Conservation (phyloP, 1,140 invertebrate species). For the Phymastichus coffea region DNA sequence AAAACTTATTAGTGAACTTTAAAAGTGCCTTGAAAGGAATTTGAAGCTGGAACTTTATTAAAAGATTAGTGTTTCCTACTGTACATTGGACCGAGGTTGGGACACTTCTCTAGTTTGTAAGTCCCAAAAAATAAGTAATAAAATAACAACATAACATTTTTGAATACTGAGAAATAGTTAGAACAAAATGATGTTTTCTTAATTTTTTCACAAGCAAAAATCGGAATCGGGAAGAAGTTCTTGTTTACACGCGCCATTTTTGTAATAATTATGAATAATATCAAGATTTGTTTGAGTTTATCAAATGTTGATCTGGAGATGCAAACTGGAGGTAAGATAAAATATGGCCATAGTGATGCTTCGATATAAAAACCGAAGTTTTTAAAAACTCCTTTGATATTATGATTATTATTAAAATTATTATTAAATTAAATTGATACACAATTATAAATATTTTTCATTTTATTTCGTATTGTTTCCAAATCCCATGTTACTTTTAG, state of each 20-base stretch:
- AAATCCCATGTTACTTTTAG: too few species aligned
- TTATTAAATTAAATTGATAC: constrained; percentile 30
- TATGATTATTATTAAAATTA: constrained; percentile 9
- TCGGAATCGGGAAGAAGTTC: background rate
- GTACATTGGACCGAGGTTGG: constrained; percentile 44
- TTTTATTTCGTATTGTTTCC: too few species aligned
- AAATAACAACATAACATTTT: too few species aligned
- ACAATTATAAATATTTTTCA: too few species aligned
- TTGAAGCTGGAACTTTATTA: constrained; percentile 41
- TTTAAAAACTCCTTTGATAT: constrained; percentile 28
- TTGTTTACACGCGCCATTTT: constrained; percentile 19
- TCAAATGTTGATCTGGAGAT: constrained; percentile 24
- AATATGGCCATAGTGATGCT: constrained; percentile 27
- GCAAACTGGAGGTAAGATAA: constrained; percentile 24
- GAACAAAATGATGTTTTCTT: constrained; percentile 22
- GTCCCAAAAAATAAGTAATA: constrained; percentile 41
- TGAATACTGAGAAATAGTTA: constrained; percentile 34
- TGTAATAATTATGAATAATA: constrained; percentile 5
- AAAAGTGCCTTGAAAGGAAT: constrained; percentile 45
- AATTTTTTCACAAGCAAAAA: background rate
- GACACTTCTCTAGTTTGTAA: constrained; percentile 51
- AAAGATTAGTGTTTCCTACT: constrained; percentile 35
- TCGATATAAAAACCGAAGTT: constrained; percentile 28
- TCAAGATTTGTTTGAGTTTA: constrained; percentile 24
- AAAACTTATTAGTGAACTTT: constrained; percentile 22